Conservation (phyloP, 2,113 vertebrate species). For the Rana temporaria region DNA sequence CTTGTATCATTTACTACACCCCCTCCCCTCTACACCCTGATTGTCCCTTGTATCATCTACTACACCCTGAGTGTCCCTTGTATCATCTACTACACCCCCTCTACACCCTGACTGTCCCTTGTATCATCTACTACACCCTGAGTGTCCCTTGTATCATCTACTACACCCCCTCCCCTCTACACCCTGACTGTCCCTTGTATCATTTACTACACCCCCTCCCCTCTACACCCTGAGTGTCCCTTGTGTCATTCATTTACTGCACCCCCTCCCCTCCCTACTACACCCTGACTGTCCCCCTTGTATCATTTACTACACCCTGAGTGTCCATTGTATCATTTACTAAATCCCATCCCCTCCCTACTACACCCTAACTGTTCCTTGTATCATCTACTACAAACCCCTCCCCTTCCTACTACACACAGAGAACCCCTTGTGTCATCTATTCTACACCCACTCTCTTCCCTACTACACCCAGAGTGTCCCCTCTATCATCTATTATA, state of each 20-base stretch:
- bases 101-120: accelerated
- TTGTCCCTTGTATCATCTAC: background rate
- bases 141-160: background rate
- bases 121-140: background rate
- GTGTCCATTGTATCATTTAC: too few species aligned
- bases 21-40: background rate
- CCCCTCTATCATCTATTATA: background rate
- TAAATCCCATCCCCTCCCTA: too few species aligned
- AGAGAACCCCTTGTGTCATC: background rate
- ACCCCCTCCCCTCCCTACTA: background rate
- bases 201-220: background rate
- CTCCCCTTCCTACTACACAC: too few species aligned
- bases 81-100: background rate
- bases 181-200: background rate
- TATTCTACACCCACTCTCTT: too few species aligned
- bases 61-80: background rate
- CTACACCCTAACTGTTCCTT: too few species aligned
- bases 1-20: background rate
- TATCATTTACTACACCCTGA: too few species aligned
- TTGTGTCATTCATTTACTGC: background rate
- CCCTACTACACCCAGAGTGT: too few species aligned
- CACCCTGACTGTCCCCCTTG: too few species aligned
- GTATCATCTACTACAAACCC: too few species aligned
- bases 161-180: background rate
- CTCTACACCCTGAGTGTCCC: too few species aligned